A percentile compares a stretch with the other conserved stretches of the same genome.
Evolutionary conservation across 2,888 invertebrate genomes (phyloP).

Genomic region (Drosophila pseudotakahashii): DNA sequence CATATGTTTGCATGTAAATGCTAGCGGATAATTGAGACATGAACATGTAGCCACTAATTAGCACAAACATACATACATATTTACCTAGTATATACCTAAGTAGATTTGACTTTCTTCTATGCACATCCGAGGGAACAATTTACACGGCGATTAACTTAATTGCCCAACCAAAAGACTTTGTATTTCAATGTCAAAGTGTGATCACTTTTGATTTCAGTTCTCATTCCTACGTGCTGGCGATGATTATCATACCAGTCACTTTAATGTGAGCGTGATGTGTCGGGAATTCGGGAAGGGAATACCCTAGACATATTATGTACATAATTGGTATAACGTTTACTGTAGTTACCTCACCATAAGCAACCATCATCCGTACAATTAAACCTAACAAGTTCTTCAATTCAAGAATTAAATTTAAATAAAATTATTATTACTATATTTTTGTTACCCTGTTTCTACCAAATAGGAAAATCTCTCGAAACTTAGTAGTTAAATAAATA

Average conservation of each 20-base stretch:
- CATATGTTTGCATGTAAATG: conserved; percentile 19
- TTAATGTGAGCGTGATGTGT: conserved; percentile 5
- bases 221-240: conserved; percentile 22
- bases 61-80: background rate
- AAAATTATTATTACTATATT: too few species aligned
- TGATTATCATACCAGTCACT: conserved; percentile 1
- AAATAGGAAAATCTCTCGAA: too few species aligned
- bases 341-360: too few species aligned
- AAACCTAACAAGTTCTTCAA: too few species aligned
- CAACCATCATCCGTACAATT: background rate
- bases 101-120: conserved; percentile 15
- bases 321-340: background rate
- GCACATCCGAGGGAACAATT: conserved; percentile 2
- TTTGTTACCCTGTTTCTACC: too few species aligned
- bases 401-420: too few species aligned
- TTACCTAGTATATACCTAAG: too few species aligned
- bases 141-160: conserved; percentile 59
- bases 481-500: too few species aligned
- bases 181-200: conserved; percentile 36
- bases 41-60: conserved; percentile 14
- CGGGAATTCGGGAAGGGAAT: background rate
- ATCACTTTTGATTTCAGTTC: conserved; percentile 28
- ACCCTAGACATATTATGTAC: background rate
- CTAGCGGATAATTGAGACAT: conserved; percentile 20
- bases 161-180: conserved; percentile 35